Evolutionary conservation across 2,888 invertebrate genomes (phyloP), one percentile per base, ranked within the genome.

Genomic region (Suillia variegata): DNA sequence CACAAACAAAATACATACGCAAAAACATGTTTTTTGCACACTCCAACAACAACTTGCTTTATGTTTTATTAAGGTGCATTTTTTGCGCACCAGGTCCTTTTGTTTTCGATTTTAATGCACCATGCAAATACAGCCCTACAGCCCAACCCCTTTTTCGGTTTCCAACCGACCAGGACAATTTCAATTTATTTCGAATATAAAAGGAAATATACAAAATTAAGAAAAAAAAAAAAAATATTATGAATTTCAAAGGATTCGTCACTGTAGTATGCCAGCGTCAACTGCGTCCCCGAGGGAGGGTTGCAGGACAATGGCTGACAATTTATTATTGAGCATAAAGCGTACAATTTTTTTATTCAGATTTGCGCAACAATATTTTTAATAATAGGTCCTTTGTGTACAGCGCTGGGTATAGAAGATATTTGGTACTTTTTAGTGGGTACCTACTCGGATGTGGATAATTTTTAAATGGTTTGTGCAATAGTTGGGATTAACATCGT

Each of bases 61-160:
- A n/a, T n/a, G n/a, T n/a, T 26, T 26, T 13, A 45, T 45, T 20
- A 26, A 26, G 21, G 50, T 54, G 31, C 50, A 22, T 20, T 38
- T 54, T 21, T 15, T 24, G n/a, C 20, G 22, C 33, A 22, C 49
- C n/a, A 50, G 38, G 50, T 24, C 18, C 26, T 20, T 42, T 59
- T 52, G 56, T 59, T 31, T 56, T 52, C 13, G 10, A 45, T 17
- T 38, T 56, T 38, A 59, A 56, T 59, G 56, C 59, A 59, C 59
- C 56, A 59, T 59, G 56, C 47, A 52, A 53, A 53, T 56, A 34
- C 33, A 31, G 26, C 38, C 47, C 15, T 42, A 26, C 50, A 24
- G 5, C 4, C 18, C 24, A 54, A 54, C 54, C 54, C 54, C 54
- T 52, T 53, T 53, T 45, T n/a, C n/a, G n/a, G n/a, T n/a, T n/a